Evolutionary conservation across 1,140 invertebrate genomes (phyloP).

Genomic region (Polypedilum pembai): DNA sequence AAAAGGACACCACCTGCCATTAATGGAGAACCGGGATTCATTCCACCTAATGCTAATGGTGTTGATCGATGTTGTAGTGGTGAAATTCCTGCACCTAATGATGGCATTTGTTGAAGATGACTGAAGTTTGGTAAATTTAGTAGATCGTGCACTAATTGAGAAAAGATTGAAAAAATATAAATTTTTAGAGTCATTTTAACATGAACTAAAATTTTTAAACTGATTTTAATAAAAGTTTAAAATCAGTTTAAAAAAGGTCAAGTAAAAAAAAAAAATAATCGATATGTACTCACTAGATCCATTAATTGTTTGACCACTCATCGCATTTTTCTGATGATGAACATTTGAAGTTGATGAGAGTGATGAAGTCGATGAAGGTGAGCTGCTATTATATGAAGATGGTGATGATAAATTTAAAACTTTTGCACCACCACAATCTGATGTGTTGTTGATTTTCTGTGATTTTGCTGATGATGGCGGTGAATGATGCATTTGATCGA

Average conservation of each 20-base stretch:
- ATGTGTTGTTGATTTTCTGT: neutral
- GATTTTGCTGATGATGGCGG: neutral
- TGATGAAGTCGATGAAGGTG: slow-evolving; percentile 3
- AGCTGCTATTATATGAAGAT: slow-evolving; percentile 15
- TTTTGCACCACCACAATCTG: neutral
- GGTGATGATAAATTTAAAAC: neutral
- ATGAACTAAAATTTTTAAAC: neutral
- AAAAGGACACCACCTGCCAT: neutral
- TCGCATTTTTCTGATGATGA: slow-evolving; percentile 6
- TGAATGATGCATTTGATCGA: slow-evolving; percentile 15
- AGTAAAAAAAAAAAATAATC: neutral
- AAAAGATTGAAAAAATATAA: slow-evolving; percentile 31
- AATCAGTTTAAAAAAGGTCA: too few relatives aligned
- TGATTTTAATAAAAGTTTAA: neutral
- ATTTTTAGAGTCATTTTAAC: neutral
- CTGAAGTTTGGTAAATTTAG: slow-evolving; percentile 62
- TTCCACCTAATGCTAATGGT: neutral
- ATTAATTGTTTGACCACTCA: slow-evolving; percentile 44
- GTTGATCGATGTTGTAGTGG: neutral
- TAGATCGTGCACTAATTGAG: slow-evolving; percentile 62
- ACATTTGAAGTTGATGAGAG: slow-evolving; percentile 3
- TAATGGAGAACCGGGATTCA: neutral
- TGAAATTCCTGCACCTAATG: slow-evolving; percentile 33
- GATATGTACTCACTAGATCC: slow-evolving; percentile 64
- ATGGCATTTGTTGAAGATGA: slow-evolving; percentile 39